Conservation (phyloP, 2,888 invertebrate species). For the Polydrusus tereticollis region DNA sequence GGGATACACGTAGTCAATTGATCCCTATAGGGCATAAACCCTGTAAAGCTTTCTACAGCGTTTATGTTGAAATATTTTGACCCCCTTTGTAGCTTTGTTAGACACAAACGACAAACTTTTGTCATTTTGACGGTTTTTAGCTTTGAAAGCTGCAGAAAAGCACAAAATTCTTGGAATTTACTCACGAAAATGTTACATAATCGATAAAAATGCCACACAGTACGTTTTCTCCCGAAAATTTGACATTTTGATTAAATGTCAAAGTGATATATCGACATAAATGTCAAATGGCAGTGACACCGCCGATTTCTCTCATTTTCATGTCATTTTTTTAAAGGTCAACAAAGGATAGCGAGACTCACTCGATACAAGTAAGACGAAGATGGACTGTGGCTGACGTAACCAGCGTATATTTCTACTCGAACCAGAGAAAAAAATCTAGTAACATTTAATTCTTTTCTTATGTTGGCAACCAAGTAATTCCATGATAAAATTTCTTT, state of each 20-base stretch:
- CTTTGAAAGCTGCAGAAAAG: background rate
- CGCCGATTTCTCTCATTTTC: constrained; percentile 40
- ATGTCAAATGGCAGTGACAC: constrained; percentile 55
- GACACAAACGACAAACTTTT: constrained; percentile 60
- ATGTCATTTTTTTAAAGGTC: constrained; percentile 38
- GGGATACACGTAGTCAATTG: constrained; percentile 60
- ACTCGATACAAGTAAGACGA: background rate
- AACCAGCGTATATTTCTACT: background rate
- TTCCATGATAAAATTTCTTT: background rate
- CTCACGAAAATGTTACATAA: constrained; percentile 48
- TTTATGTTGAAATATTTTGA: constrained; percentile 60
- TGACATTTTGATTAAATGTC: constrained; percentile 58
- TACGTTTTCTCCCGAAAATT: constrained; percentile 51
- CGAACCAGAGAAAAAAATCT: constrained; percentile 7
- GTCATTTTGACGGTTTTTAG: constrained; percentile 51
- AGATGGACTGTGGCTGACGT: constrained; percentile 21
- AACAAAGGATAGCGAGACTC: constrained; percentile 4
- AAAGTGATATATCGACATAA: constrained; percentile 54
- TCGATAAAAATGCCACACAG: constrained; percentile 44
- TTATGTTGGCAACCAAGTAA: background rate
- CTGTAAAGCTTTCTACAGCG: constrained; percentile 58
- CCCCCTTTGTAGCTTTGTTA: constrained; percentile 55
- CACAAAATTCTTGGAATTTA: constrained; percentile 15
- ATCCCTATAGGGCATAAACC: constrained; percentile 60
- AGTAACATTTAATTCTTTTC: background rate